Percentiles rank a stretch among this genome's conserved stretches.
Conservation (phyloP, 2,888 invertebrate species). For the Andrena flavipes region DNA sequence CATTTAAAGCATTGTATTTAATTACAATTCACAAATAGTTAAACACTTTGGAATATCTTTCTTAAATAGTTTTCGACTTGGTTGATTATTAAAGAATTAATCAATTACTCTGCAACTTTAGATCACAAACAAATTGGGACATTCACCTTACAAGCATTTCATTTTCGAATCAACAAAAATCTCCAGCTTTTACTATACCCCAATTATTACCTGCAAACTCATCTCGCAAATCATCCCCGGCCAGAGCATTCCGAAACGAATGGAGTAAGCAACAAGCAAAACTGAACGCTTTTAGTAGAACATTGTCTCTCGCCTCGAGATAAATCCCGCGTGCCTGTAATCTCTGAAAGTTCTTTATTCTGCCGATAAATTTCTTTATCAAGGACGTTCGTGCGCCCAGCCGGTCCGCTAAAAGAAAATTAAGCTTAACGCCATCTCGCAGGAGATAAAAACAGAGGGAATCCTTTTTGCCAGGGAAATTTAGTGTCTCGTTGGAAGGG, state of each 20-base stretch:
- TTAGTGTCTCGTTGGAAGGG: conserved; percentile 61
- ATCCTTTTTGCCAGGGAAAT: conserved; percentile 49
- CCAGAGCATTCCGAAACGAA: neutral
- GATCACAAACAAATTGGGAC: no score
- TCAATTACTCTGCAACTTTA: no score
- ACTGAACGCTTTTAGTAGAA: neutral
- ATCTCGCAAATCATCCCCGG: neutral
- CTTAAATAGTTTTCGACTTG: no score
- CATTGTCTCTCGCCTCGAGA: neutral
- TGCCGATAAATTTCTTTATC: conserved; percentile 52
- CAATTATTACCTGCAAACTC: neutral
- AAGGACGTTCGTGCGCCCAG: conserved; percentile 31
- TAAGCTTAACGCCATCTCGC: conserved; percentile 56
- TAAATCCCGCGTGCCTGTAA: conserved; percentile 33
- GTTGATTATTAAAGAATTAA: no score
- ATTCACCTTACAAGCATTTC: no score
- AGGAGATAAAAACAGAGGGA: conserved; percentile 45
- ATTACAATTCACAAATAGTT: no score
- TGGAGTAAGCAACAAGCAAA: neutral
- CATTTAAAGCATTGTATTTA: no score
- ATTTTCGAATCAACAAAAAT: no score
- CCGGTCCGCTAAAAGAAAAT: conserved; percentile 49
- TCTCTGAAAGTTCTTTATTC: conserved; percentile 53
- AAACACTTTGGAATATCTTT: no score
- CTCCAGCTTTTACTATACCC: no score